These are phyloP conservation scores for Oceanodroma leucorhoa DNA, from an alignment of 2,797 vertebrate genomes.

Conservation along the genomic window DNA sequence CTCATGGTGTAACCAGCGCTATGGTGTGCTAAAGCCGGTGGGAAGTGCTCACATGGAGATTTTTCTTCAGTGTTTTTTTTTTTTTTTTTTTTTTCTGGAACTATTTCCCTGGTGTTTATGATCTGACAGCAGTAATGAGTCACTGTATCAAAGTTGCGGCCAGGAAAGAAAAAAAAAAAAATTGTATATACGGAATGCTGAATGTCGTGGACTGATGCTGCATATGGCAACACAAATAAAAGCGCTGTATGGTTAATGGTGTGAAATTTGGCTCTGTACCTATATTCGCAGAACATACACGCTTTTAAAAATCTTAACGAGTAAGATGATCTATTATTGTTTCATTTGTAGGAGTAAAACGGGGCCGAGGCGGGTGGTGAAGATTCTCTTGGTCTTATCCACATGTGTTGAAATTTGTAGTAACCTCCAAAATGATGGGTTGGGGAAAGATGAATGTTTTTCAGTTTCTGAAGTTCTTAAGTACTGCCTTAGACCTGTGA, in stretches of 20 bases:
- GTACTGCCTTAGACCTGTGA: slow-evolving; percentile 35
- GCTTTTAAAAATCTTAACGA: slow-evolving; percentile 48
- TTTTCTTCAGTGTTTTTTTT: neutral
- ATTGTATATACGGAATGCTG: neutral
- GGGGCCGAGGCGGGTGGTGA: neutral
- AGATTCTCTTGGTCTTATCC: slow-evolving; percentile 45
- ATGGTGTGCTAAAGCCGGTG: neutral
- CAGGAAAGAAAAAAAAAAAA: slow-evolving; percentile 48
- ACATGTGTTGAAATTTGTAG: slow-evolving; percentile 64
- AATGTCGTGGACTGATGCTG: slow-evolving; percentile 42
- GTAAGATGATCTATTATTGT: slow-evolving; percentile 37
- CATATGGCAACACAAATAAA: slow-evolving; percentile 31
- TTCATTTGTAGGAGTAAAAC: slow-evolving; percentile 58
- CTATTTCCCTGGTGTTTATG: slow-evolving; percentile 59
- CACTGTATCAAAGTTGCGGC: slow-evolving; percentile 50
- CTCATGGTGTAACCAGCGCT: neutral
- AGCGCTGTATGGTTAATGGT: slow-evolving; percentile 49
- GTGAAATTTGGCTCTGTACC: slow-evolving; percentile 59
- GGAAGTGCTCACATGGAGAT: neutral
- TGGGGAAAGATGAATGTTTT: slow-evolving; percentile 65
- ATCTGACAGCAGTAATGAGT: slow-evolving; percentile 67
- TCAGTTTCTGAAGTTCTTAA: slow-evolving; percentile 66
- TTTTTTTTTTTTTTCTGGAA: neutral
- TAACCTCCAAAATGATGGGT: slow-evolving; percentile 60
- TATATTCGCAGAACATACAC: slow-evolving; percentile 15